phyloP scores from a whole-genome alignment of 2,113 vertebrate genomes.

The Tachysurus fulvidraco region DNA sequence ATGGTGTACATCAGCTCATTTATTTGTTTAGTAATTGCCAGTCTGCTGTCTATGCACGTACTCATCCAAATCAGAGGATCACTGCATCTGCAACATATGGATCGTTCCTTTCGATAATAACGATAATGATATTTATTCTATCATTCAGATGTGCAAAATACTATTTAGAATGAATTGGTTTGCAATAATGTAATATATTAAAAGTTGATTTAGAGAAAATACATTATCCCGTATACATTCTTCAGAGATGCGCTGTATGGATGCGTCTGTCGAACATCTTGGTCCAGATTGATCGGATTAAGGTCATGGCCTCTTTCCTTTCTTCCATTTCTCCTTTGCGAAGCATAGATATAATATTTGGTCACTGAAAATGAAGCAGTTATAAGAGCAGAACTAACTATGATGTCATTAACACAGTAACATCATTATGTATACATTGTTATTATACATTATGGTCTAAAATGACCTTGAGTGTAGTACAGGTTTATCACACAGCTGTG shows the following conservation, averaged over 20 bases:
- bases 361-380: not conserved
- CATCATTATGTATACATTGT: not conserved
- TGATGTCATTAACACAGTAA: not conserved
- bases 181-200: not conserved
- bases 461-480: not conserved
- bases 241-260: not conserved
- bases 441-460: not conserved
- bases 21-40: not conserved
- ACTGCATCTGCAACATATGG: not conserved
- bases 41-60: not conserved
- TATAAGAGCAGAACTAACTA: not conserved
- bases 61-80: not conserved
- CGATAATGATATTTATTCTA: not conserved
- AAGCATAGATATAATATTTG: not conserved
- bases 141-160: not conserved
- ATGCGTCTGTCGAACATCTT: not conserved
- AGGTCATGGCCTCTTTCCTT: not conserved
- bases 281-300: not conserved
- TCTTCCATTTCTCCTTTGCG: not conserved
- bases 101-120: not conserved
- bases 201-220: not conserved
- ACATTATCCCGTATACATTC: not conserved
- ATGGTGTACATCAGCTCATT: conserved; percentile 2
- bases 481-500: not conserved
- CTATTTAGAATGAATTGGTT: not conserved